Evolutionary conservation across 37 sponge, comb jelly and placozoan genomes (phyloP).

Genomic region (Cladorhizidae sp.): DNA sequence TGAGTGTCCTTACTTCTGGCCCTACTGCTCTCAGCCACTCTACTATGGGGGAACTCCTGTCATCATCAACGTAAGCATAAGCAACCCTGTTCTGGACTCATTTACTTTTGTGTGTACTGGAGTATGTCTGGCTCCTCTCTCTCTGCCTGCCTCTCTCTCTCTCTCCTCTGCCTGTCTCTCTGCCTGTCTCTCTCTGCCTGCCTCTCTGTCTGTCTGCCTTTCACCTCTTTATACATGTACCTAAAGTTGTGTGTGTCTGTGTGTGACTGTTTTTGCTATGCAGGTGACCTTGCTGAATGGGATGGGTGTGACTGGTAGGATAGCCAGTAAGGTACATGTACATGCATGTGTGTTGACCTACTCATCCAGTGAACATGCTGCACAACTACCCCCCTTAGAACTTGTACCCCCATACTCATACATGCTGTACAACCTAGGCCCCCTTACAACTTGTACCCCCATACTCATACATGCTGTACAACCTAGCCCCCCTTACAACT

Average conservation of each 20-base stretch:
- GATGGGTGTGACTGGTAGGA: constrained; percentile 91
- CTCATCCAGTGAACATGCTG: too few relatives aligned
- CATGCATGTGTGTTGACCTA: too few relatives aligned
- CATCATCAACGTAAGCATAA: constrained; percentile 90
- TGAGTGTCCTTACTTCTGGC: constrained; percentile 99
- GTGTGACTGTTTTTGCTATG: constrained; percentile 5
- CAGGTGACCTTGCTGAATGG: constrained; percentile 98
- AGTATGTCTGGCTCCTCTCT: neutral
- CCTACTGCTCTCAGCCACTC: constrained; percentile 96
- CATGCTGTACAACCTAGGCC: too few relatives aligned
- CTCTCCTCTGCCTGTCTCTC: neutral
- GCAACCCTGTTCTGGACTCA: too few relatives aligned
- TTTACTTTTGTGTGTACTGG: too few relatives aligned
- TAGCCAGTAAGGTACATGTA: constrained; percentile 66
- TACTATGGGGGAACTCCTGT: constrained; percentile 91
- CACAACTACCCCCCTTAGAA: too few relatives aligned
- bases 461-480: too few relatives aligned
- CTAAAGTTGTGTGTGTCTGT: neutral
- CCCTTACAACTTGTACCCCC: too few relatives aligned
- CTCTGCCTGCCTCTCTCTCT: neutral
- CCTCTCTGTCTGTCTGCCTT: neutral
- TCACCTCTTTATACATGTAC: too few relatives aligned
- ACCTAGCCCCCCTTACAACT: too few relatives aligned
- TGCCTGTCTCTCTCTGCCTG: neutral
- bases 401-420: too few relatives aligned